Conservation (phyloP, 2,797 vertebrate genomes). For the Onychomys arenicola region DNA sequence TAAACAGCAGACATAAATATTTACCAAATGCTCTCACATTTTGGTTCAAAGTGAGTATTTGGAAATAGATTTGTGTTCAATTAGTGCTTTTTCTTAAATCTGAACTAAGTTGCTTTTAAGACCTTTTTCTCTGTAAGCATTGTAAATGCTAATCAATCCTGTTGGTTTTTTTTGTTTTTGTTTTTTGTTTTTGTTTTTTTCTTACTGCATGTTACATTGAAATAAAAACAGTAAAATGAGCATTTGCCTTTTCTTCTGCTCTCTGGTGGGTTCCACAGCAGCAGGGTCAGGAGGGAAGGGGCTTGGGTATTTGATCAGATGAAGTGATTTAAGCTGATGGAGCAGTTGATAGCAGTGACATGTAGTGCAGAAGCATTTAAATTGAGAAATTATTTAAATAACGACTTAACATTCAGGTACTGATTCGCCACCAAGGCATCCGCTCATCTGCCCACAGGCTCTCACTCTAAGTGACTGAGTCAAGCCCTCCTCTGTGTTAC, state of each 20-base stretch:
- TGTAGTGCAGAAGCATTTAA: neutral
- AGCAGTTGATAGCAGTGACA: slow-evolving; percentile 57
- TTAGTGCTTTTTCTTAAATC: slow-evolving; percentile 79
- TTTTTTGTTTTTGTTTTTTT: neutral
- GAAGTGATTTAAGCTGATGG: slow-evolving; percentile 73
- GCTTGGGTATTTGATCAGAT: slow-evolving; percentile 59
- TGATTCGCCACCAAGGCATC: slow-evolving; percentile 66
- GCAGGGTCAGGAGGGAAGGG: slow-evolving; percentile 33
- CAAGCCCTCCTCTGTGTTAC: slow-evolving; percentile 11
- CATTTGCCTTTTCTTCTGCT: slow-evolving; percentile 83
- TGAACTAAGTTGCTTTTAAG: slow-evolving; percentile 79
- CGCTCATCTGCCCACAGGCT: slow-evolving; percentile 35
- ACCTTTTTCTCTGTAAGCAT: slow-evolving; percentile 83
- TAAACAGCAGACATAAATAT: slow-evolving; percentile 71
- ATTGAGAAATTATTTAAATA: neutral
- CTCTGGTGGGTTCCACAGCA: slow-evolving; percentile 71
- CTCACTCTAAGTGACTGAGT: slow-evolving; percentile 43
- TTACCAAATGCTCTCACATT: slow-evolving; percentile 76
- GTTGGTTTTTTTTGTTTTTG: slow-evolving; percentile 69
- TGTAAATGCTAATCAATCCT: slow-evolving; percentile 82
- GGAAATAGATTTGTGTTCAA: slow-evolving; percentile 80
- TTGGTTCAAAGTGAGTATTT: slow-evolving; percentile 74
- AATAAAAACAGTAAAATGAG: slow-evolving; percentile 84
- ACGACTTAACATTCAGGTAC: slow-evolving; percentile 74
- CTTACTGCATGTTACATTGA: slow-evolving; percentile 83